These are phyloP conservation scores for Gopherus evgoodei DNA, from an alignment of 2,113 vertebrate species.

Conservation along the genomic window DNA sequence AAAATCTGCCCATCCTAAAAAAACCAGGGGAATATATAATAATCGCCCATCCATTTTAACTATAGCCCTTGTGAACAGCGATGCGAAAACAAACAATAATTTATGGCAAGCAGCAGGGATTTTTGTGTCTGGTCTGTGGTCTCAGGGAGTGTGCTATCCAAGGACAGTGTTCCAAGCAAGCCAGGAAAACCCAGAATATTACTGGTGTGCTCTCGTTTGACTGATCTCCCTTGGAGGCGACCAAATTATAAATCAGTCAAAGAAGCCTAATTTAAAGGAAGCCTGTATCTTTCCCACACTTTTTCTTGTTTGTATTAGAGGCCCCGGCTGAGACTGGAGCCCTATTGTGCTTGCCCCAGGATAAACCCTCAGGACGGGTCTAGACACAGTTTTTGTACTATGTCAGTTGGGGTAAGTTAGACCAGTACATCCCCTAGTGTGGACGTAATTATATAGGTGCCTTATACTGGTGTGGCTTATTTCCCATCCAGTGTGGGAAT, in stretches of 20 bases:
- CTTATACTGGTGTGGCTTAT: not conserved
- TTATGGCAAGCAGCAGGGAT: not conserved
- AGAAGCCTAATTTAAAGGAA: fast-evolving
- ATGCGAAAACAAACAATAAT: not conserved
- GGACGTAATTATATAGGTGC: not conserved
- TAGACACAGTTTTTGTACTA: not conserved
- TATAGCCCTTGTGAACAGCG: fast-evolving
- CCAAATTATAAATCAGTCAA: not conserved
- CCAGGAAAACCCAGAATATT: not conserved
- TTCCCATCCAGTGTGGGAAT: not conserved
- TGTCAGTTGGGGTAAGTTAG: not conserved
- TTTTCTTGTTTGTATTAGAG: not conserved
- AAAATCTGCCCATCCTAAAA: fast-evolving
- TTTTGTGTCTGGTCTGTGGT: constrained; percentile 49
- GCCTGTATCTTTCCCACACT: not conserved
- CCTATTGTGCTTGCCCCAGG: fast-evolving
- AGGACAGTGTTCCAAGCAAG: not conserved
- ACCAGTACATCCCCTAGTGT: not conserved
- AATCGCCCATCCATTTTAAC: fast-evolving
- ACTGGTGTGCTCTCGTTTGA: not conserved
- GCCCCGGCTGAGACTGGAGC: not conserved
- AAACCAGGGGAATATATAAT: fast-evolving
- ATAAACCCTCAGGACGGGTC: not conserved
- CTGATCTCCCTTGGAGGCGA: fast-evolving
- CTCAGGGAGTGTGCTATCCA: fast-evolving